phyloP scores from a whole-genome alignment of 1,140 invertebrate genomes.

The Drosophila sulfurigaster region DNA sequence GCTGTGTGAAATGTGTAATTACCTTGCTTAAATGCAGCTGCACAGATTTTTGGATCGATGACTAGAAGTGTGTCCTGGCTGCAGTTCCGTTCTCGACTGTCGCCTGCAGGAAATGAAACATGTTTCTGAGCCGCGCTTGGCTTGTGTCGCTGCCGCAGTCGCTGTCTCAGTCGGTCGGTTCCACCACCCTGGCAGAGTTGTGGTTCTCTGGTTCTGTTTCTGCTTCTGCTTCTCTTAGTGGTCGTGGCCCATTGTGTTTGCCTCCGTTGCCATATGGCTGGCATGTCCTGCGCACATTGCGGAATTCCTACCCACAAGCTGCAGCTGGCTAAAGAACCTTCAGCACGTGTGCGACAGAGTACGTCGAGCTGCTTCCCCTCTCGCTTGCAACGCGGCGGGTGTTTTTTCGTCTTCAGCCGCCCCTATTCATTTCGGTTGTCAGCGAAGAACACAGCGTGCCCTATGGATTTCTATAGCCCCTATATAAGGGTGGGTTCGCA shows the following conservation, averaged over 20 bases:
- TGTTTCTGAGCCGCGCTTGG: conserved; percentile 50
- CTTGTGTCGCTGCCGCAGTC: conserved; percentile 50
- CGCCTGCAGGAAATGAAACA: conserved; percentile 54
- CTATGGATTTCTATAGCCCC: conserved; percentile 32
- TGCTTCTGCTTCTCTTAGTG: background rate
- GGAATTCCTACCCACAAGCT: conserved; percentile 69
- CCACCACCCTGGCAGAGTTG: conserved; percentile 52
- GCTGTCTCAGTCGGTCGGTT: conserved; percentile 19
- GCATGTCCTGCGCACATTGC: conserved; percentile 75
- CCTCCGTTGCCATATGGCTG: conserved; percentile 58
- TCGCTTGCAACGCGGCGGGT: conserved; percentile 31
- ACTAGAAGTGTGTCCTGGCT: conserved; percentile 67
- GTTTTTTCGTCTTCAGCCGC: conserved; percentile 27
- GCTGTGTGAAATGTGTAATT: background rate
- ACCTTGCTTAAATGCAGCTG: conserved; percentile 7
- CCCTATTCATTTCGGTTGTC: conserved; percentile 29
- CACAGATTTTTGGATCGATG: conserved; percentile 50
- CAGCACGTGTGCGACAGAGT: conserved; percentile 14
- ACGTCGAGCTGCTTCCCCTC: background rate
- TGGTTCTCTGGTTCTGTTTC: background rate
- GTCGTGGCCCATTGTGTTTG: conserved; percentile 2
- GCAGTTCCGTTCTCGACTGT: conserved; percentile 57
- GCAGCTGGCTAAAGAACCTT: conserved; percentile 30
- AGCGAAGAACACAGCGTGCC: conserved; percentile 10
- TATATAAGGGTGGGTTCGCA: conserved; percentile 37